phyloP scores from a whole-genome alignment of 2,113 vertebrate species.

The Chloebia gouldiae region DNA sequence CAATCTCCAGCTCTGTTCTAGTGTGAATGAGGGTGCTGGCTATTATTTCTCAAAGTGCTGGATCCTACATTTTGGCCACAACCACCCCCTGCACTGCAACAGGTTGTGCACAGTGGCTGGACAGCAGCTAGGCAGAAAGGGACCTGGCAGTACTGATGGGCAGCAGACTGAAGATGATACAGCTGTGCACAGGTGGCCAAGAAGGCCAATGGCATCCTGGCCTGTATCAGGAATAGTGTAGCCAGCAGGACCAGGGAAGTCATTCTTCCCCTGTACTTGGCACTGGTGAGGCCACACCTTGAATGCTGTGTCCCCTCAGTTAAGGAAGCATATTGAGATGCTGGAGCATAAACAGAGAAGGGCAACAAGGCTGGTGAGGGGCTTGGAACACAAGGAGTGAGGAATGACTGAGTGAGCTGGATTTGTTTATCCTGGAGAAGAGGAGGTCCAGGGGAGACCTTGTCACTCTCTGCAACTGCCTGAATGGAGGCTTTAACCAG shows the following conservation, averaged over 20 bases:
- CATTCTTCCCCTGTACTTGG: fast-evolving
- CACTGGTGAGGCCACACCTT: fast-evolving
- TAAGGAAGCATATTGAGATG: background rate
- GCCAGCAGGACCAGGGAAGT: background rate
- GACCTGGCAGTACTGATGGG: background rate
- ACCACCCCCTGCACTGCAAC: fast-evolving
- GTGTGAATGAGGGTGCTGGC: background rate
- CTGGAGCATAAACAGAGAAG: fast-evolving
- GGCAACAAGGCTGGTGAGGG: background rate
- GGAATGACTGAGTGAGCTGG: no score
- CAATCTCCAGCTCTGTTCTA: background rate
- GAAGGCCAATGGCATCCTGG: background rate
- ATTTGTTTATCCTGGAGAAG: no score
- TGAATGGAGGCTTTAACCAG: no score
- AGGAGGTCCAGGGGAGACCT: no score
- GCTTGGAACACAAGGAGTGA: no score
- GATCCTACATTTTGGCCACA: background rate
- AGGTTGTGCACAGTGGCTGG: background rate
- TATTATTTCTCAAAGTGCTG: background rate
- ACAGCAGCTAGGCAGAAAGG: background rate
- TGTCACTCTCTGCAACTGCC: no score
- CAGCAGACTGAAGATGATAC: background rate
- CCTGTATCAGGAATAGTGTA: background rate
- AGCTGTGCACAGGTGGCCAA: background rate
- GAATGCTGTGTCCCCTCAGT: background rate